These are phyloP conservation scores for Ctenosaura bakeri DNA, from an alignment of 2,797 vertebrate genomes.

Conservation along the genomic window DNA sequence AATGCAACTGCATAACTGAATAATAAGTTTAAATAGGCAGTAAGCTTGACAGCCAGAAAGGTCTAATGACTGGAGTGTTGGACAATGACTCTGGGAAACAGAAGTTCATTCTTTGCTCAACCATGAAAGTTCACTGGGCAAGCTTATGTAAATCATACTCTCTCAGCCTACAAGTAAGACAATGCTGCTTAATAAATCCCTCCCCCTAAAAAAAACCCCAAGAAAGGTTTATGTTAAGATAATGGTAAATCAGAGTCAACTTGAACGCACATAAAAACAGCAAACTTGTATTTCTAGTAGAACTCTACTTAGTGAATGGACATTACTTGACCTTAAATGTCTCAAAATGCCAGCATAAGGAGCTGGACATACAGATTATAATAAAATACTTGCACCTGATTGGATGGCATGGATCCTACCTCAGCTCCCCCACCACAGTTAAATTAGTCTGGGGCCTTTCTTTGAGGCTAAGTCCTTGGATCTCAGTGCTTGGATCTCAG, in stretches of 20 bases:
- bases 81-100: too few relatives aligned
- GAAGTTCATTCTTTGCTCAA: too few relatives aligned
- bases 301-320: not conserved
- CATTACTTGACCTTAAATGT: not conserved
- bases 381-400: not conserved
- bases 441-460: not conserved
- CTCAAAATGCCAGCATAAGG: not conserved
- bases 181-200: too few relatives aligned
- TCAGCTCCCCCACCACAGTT: not conserved
- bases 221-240: too few relatives aligned
- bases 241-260: too few relatives aligned
- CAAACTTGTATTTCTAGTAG: not conserved
- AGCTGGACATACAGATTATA: not conserved
- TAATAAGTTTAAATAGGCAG: not conserved
- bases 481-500: not conserved
- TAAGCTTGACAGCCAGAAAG: not conserved
- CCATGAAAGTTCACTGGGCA: too few relatives aligned
- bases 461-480: not conserved
- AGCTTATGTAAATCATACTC: too few relatives aligned
- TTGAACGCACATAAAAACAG: too few relatives aligned
- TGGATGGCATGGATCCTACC: not conserved
- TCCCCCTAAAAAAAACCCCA: too few relatives aligned
- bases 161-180: too few relatives aligned
- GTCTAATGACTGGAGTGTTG: too few relatives aligned
- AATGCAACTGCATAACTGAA: not conserved